Conservation (phyloP, 2,888 invertebrate species). For the Pyrrhia umbra region DNA sequence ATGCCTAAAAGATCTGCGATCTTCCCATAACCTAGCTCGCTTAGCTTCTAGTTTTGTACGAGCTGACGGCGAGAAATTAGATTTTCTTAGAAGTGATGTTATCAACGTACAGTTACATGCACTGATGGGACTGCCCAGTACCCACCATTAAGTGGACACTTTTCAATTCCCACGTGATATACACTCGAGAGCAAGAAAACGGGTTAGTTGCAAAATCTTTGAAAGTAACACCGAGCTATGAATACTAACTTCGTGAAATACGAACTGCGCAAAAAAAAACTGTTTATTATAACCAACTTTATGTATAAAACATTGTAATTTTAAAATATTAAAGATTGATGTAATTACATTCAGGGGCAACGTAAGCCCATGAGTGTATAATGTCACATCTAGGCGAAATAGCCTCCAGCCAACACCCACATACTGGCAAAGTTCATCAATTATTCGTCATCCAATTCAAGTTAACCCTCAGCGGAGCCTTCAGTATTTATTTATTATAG, state of each 20-base stretch:
- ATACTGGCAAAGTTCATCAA: slow-evolving; percentile 4
- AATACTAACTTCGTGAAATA: too few relatives aligned
- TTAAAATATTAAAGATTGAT: too few relatives aligned
- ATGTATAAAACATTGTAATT: too few relatives aligned
- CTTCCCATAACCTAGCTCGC: neutral
- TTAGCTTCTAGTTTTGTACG: neutral
- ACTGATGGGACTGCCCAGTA: neutral
- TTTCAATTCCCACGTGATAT: neutral
- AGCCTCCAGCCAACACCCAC: neutral
- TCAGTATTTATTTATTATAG: slow-evolving; percentile 25
- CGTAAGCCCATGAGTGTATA: neutral
- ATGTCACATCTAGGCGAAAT: neutral
- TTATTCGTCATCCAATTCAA: slow-evolving; percentile 27
- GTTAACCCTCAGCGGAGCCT: slow-evolving; percentile 36
- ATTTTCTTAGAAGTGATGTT: slow-evolving; percentile 1
- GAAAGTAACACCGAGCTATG: neutral
- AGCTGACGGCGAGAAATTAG: slow-evolving; percentile 4
- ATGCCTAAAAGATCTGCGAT: neutral
- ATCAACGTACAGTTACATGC: neutral
- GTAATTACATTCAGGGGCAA: neutral
- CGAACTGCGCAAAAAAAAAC: too few relatives aligned
- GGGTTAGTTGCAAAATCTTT: neutral
- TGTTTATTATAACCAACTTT: too few relatives aligned
- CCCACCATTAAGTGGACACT: neutral
- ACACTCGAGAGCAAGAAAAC: neutral